phyloP scores from a whole-genome alignment of 2,888 invertebrate genomes.

The Flexamia atlantica region DNA sequence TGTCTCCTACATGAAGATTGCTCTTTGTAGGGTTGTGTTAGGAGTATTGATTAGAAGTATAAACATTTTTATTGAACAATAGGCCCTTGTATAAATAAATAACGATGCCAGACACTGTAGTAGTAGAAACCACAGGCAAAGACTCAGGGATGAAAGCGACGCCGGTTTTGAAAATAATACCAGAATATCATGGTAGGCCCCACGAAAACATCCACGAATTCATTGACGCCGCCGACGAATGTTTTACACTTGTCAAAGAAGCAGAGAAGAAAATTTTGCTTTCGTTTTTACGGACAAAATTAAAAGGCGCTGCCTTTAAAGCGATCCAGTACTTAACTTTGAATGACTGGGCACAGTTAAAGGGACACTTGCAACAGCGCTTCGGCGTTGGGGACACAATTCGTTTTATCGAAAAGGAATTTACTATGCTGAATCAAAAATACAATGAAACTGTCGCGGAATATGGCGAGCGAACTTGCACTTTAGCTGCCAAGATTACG shows the following conservation, averaged over 20 bases:
- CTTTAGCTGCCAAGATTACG: slow-evolving; percentile 32
- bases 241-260: not conserved
- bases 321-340: slow-evolving; percentile 30
- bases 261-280: not conserved
- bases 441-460: slow-evolving; percentile 19
- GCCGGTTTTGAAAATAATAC: slow-evolving; percentile 23
- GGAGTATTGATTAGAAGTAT: too few relatives aligned
- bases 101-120: too few relatives aligned
- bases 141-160: slow-evolving; percentile 8
- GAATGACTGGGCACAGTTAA: slow-evolving; percentile 23
- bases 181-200: not conserved
- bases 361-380: slow-evolving; percentile 19
- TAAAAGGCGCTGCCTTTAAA: slow-evolving; percentile 34
- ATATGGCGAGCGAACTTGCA: slow-evolving; percentile 33
- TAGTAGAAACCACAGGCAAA: too few relatives aligned
- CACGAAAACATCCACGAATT: slow-evolving; percentile 34
- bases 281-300: slow-evolving; percentile 18
- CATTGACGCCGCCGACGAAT: slow-evolving; percentile 10
- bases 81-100: too few relatives aligned
- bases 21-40: too few relatives aligned
- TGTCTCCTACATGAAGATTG: too few relatives aligned
- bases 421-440: slow-evolving; percentile 17
- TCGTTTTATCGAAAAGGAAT: slow-evolving; percentile 40
- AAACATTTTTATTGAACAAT: too few relatives aligned
- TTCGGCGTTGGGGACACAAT: slow-evolving; percentile 49